A percentile compares a stretch with the other conserved stretches of the same genome.
Conservation (phyloP, 2,888 invertebrate species). For the Ectemnius lituratus region DNA sequence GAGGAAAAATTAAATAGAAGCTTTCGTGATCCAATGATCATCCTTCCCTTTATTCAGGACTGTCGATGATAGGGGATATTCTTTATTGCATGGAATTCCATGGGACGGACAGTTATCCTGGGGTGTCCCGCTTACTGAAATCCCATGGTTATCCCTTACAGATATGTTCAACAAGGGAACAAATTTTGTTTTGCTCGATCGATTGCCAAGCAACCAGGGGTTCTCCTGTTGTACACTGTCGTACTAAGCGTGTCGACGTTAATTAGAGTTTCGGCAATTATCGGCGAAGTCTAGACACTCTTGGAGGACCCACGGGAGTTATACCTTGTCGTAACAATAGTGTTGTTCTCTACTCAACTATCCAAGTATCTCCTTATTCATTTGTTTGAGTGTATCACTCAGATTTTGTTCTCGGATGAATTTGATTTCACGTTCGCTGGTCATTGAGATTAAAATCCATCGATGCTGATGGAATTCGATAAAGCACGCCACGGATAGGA, state of each 20-base stretch:
- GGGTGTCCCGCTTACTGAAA: too few relatives aligned
- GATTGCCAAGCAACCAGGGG: too few relatives aligned
- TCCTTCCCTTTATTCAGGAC: not conserved
- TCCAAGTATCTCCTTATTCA: not conserved
- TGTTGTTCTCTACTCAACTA: constrained; percentile 10
- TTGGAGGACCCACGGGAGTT: constrained; percentile 9
- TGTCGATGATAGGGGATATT: not conserved
- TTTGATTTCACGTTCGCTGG: not conserved
- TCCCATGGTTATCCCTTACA: not conserved
- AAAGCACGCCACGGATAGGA: too few relatives aligned
- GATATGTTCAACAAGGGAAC: not conserved
- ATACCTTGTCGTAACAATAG: constrained; percentile 11
- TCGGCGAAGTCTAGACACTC: constrained; percentile 18
- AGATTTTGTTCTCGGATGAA: not conserved
- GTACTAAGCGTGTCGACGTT: constrained; percentile 10
- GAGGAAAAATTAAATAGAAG: constrained; percentile 25
- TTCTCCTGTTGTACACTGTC: not conserved
- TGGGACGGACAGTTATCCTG: not conserved
- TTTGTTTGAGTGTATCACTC: not conserved
- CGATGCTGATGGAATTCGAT: too few relatives aligned
- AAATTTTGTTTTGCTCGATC: too few relatives aligned
- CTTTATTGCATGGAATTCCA: not conserved
- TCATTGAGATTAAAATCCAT: too few relatives aligned
- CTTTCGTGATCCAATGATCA: not conserved
- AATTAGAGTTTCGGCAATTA: constrained; percentile 34